phyloP scores from a whole-genome alignment of 2,888 invertebrate genomes.

The Aplocera efformata region DNA sequence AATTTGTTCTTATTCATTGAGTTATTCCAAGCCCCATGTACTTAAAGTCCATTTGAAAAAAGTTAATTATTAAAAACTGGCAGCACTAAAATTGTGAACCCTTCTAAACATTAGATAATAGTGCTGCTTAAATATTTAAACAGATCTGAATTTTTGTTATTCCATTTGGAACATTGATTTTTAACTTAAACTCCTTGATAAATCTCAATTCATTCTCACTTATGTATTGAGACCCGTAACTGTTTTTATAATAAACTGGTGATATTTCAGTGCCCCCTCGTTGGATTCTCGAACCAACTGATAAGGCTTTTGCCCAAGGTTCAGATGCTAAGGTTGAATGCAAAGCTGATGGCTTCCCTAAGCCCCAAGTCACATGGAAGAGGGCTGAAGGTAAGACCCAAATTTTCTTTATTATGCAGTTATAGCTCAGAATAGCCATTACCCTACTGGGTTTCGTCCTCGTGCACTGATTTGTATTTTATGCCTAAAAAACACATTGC shows the following conservation, averaged over 20 bases:
- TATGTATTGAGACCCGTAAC: conserved; percentile 8
- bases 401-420: background rate
- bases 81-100: background rate
- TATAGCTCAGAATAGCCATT: too few relatives aligned
- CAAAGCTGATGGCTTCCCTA: conserved; percentile 97
- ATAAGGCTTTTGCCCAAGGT: conserved; percentile 96
- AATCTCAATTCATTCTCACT: conserved; percentile 2
- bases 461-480: too few relatives aligned
- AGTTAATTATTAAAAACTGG: background rate
- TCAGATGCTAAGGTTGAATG: conserved; percentile 97
- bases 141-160: background rate
- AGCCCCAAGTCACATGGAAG: conserved; percentile 96
- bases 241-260: conserved; percentile 37
- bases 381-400: conserved; percentile 90
- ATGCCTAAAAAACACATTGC: too few relatives aligned
- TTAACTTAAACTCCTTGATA: background rate
- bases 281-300: conserved; percentile 97
- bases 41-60: conserved; percentile 1
- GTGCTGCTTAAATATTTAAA: background rate
- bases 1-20: conserved; percentile 1
- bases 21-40: conserved; percentile 8
- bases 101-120: background rate
- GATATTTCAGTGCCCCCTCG: conserved; percentile 92
- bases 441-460: too few relatives aligned
- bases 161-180: background rate